Percentiles rank a stretch among this genome's conserved stretches.
Conservation (phyloP, 2,888 invertebrate genomes). For the Teleogryllus oceanicus region DNA sequence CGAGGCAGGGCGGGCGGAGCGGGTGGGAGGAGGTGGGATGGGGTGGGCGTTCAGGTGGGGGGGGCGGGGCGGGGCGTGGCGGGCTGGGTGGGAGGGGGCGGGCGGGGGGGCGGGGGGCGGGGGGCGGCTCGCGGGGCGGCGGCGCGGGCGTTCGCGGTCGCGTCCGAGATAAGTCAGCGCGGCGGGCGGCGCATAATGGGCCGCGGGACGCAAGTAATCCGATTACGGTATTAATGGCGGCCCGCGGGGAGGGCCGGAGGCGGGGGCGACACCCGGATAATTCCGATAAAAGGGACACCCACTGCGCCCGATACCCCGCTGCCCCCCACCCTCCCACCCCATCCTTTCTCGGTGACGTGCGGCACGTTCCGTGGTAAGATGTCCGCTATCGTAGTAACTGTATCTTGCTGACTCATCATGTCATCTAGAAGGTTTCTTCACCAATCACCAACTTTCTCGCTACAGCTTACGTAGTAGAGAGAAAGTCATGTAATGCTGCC, state of each 20-base stretch:
- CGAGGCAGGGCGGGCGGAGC: background rate
- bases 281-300: background rate
- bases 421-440: too few relatives aligned
- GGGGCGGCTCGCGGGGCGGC: too few relatives aligned
- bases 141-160: background rate
- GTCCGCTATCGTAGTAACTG: too few relatives aligned
- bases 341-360: background rate
- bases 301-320: background rate
- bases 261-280: background rate
- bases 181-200: conserved; percentile 5
- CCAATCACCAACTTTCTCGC: too few relatives aligned
- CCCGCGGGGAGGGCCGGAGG: background rate
- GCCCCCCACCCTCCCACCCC: background rate
- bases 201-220: background rate
- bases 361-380: background rate
- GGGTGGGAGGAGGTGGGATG: background rate
- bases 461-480: too few relatives aligned
- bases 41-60: too few relatives aligned
- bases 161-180: conserved; percentile 18
- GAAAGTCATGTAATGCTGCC: too few relatives aligned
- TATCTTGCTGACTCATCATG: too few relatives aligned
- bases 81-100: background rate
- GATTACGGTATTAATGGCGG: conserved; percentile 18
- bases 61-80: background rate
- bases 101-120: background rate